These are phyloP conservation scores for Chiloscyllium plagiosum DNA, from an alignment of 2,113 vertebrate genomes.

Conservation along the genomic window DNA sequence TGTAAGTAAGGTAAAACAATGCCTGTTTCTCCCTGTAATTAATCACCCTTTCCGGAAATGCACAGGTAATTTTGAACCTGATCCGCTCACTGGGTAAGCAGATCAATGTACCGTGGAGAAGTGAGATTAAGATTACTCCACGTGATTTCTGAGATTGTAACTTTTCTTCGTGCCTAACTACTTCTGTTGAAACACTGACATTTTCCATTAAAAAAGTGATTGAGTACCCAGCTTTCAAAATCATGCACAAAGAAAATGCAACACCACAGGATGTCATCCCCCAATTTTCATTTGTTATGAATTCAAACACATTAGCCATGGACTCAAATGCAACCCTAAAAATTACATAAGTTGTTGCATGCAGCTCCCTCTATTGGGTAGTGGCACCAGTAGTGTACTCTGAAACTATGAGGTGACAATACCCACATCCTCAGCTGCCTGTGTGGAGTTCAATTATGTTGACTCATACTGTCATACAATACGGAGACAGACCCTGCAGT, in stretches of 20 bases:
- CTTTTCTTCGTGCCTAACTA: neutral
- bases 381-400: neutral
- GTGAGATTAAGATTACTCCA: neutral
- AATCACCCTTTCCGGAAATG: neutral
- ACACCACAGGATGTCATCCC: neutral
- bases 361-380: slow-evolving; percentile 29
- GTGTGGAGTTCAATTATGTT: neutral
- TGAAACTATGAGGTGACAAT: neutral
- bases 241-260: neutral
- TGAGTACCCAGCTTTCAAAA: neutral
- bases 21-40: neutral
- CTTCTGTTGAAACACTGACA: neutral
- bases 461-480: no score
- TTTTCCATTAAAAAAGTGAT: neutral
- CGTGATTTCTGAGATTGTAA: neutral
- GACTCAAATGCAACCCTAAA: neutral
- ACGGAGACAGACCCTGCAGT: no score
- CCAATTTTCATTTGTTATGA: neutral
- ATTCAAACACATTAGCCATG: neutral
- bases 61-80: neutral
- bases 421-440: neutral
- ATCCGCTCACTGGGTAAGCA: neutral
- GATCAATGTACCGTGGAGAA: neutral
- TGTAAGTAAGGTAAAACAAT: neutral
- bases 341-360: neutral